Evolutionary conservation across 2,113 vertebrate genomes (phyloP).

Genomic region (Cervus canadensis): DNA sequence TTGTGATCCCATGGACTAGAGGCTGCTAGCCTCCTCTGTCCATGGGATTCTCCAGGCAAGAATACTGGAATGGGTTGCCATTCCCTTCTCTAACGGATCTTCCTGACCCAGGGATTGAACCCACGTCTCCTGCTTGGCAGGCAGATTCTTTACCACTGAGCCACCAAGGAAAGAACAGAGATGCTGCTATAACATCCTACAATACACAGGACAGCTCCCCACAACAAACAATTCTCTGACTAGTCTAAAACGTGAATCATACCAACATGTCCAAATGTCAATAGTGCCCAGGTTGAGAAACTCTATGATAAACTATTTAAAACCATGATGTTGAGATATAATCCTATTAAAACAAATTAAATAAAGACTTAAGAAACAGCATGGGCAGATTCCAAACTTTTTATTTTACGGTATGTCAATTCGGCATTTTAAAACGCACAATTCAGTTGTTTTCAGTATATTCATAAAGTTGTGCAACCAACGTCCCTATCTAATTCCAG

Average conservation of each 20-base stretch:
- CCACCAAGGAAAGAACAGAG: background rate
- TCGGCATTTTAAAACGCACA: background rate
- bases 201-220: background rate
- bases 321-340: background rate
- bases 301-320: background rate
- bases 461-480: background rate
- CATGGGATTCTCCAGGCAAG: background rate
- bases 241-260: background rate
- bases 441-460: background rate
- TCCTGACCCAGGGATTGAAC: background rate
- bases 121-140: background rate
- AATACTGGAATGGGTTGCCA: background rate
- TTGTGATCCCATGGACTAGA: background rate
- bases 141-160: background rate
- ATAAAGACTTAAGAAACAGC: background rate
- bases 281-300: background rate
- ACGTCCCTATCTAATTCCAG: background rate
- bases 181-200: background rate
- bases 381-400: background rate
- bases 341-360: background rate
- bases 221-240: background rate
- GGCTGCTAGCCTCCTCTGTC: background rate
- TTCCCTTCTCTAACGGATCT: background rate
- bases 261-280: background rate
- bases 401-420: background rate